Conservation (phyloP, 2,113 vertebrate species). For the Hiodon alosoides region DNA sequence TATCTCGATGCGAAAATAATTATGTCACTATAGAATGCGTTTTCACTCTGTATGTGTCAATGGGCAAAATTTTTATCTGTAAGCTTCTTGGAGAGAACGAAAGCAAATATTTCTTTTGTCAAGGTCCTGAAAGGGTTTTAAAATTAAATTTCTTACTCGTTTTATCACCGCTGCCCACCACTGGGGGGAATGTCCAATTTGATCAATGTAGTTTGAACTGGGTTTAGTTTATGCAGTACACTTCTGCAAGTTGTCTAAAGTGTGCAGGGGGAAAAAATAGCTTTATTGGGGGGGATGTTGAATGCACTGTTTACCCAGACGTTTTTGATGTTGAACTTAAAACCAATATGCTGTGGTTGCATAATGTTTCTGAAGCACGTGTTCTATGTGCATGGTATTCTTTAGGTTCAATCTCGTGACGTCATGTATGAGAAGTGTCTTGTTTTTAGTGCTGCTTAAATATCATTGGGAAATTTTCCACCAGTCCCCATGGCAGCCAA, state of each 20-base stretch:
- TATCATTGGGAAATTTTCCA: constrained; percentile 8
- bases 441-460: constrained; percentile 20
- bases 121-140: background rate
- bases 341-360: constrained; percentile 9
- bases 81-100: constrained; percentile 2
- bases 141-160: background rate
- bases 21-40: background rate
- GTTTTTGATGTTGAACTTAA: constrained; percentile 15
- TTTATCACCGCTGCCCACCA: background rate
- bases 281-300: background rate
- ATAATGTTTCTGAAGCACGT: constrained; percentile 20
- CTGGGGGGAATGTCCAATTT: background rate
- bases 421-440: constrained; percentile 32
- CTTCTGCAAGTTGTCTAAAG: constrained; percentile 3
- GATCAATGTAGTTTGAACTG: background rate
- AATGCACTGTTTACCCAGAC: constrained; percentile 15
- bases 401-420: constrained; percentile 22
- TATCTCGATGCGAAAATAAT: background rate
- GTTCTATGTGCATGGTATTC: constrained; percentile 30
- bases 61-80: background rate
- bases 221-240: constrained; percentile 12
- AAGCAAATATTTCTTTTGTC: constrained; percentile 13
- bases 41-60: background rate
- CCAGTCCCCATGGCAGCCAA: constrained; percentile 8
- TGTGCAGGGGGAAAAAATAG: background rate